Percentiles rank a stretch among this genome's conserved stretches.
Conservation (phyloP, 2,113 vertebrate genomes). For the Himantopus leucocephalus region DNA sequence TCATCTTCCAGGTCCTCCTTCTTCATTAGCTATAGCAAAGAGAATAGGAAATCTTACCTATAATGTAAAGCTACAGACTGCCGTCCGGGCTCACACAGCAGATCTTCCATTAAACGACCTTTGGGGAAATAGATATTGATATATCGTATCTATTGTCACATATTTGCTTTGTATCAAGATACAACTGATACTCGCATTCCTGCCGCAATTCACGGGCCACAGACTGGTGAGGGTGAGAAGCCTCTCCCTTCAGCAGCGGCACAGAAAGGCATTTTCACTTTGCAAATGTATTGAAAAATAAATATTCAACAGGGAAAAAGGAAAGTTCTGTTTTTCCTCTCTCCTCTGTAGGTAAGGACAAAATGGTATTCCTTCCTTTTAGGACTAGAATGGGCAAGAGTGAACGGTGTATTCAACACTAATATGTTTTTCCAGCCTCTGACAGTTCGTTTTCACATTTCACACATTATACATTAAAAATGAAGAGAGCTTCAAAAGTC, state of each 20-base stretch:
- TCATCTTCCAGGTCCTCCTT: slow-evolving; percentile 78
- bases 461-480: not conserved
- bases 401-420: not conserved
- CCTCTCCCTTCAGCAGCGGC: not conserved
- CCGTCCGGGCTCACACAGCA: not conserved
- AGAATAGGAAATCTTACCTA: not conserved
- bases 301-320: not conserved
- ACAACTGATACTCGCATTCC: rapidly evolving
- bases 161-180: not conserved
- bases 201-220: not conserved
- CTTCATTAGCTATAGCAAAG: slow-evolving; percentile 77
- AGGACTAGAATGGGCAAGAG: not conserved
- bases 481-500: not conserved
- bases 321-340: not conserved
- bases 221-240: not conserved
- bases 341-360: not conserved
- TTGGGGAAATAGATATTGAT: not conserved
- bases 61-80: not conserved
- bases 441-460: not conserved
- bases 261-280: not conserved
- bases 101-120: not conserved
- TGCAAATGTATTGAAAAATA: not conserved
- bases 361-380: not conserved
- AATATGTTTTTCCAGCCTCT: not conserved
- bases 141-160: rapidly evolving